Base-by-base conservation (phyloP, 2,888 invertebrate species). In the Drosophila greeni region DNA sequence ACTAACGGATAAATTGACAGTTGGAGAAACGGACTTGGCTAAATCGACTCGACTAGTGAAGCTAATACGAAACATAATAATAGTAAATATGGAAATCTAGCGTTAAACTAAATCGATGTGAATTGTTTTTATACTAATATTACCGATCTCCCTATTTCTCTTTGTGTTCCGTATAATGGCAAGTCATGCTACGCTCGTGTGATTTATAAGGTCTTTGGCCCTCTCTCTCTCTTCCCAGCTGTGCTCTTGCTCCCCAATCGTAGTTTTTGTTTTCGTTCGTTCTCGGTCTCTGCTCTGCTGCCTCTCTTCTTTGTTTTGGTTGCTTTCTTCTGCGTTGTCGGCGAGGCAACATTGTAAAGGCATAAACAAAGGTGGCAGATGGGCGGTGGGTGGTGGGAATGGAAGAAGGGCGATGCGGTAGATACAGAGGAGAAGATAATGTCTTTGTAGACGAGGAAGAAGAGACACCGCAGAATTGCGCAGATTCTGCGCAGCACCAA, bases 161-260 rank as follows among this genome's bases (percentile, higher is more conserved):
- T 14, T 14, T 40, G 45, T 52, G 74, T 62, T 51, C 53, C 23
- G 3, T 67, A 66, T 70, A 73, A 76, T 73, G 73, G 72, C 77
- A 71, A 84, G 81, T 81, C 84, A 84, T 84, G 80, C 84, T 70
- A 79, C 84, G 82, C 81, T 82, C 81, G 77, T 81, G 84, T 81
- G 84, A 81, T 81, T 84, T 81, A 79, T 84, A 81, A 84, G 81
- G 81, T 81, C 82, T 84, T 79, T 82, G 78, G 72, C 84, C 73
- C 75, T 53, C 33, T 51, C 82, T 70, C 70, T 70, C 72, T 61
- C 68, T 43, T n/a, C 51, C 31, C 48, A 43, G 31, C 60, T 31
- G 29, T 20, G 29, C 8, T 45, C 45, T 39, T 39, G 51, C 52
- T 47, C 51, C 54, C 49, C 59, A 24, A 40, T 67, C 58, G 33